Evolutionary conservation across 2,113 vertebrate species (phyloP).

Genomic region (Pseudorectes ferrugineus): DNA sequence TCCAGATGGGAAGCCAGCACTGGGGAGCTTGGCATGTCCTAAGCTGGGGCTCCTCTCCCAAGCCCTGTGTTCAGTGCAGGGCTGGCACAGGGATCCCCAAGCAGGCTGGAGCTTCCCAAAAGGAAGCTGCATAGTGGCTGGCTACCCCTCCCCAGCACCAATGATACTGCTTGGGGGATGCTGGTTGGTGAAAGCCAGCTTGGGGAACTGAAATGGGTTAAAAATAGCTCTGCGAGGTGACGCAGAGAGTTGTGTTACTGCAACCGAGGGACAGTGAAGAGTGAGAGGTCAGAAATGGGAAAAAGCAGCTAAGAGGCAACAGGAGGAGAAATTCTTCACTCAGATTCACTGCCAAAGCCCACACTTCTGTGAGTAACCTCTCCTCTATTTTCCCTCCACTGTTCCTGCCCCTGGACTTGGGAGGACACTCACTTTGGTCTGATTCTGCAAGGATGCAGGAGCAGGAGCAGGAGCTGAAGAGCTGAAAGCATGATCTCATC

Average conservation of each 20-base stretch:
- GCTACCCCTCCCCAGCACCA: neutral
- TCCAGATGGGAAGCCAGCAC: neutral
- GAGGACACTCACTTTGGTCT: neutral
- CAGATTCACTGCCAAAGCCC: neutral
- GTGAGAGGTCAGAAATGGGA: neutral
- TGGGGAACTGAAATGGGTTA: neutral
- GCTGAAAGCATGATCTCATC: neutral
- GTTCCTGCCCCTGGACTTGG: neutral
- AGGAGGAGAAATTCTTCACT: neutral
- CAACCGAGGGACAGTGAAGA: neutral
- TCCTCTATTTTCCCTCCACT: neutral
- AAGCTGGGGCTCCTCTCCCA: neutral
- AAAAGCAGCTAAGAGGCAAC: neutral
- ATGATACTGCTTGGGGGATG: neutral
- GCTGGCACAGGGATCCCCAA: neutral
- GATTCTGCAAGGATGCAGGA: neutral
- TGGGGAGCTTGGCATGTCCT: neutral
- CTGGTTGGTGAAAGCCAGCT: neutral
- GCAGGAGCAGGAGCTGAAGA: neutral
- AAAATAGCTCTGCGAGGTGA: neutral
- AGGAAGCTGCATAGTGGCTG: neutral
- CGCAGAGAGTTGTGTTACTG: neutral
- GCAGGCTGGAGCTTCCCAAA: neutral
- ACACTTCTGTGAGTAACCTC: neutral
- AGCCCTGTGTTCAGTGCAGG: fast-evolving